A percentile compares a stretch with the other conserved stretches of the same genome.
phyloP scores from a whole-genome alignment of 2,797 vertebrate species.

The Pteronotus mesoamericanus region DNA sequence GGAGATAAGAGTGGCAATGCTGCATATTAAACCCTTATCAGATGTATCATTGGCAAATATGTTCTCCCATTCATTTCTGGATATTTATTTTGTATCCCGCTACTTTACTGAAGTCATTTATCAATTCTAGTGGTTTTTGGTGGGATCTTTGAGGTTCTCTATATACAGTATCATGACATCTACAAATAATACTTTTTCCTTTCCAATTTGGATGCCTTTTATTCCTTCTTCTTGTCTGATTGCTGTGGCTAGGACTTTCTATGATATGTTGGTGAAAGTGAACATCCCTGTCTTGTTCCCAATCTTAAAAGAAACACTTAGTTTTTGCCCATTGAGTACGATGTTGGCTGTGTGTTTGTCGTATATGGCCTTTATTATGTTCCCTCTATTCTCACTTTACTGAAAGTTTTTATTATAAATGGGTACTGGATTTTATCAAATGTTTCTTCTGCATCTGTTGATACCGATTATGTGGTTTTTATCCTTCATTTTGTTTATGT shows the following conservation, averaged over 20 bases:
- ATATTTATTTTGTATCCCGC: background rate
- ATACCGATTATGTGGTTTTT: background rate
- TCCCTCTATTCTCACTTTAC: background rate
- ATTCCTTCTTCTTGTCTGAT: background rate
- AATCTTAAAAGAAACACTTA: background rate
- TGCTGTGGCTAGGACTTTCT: background rate
- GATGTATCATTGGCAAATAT: background rate
- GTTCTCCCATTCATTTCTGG: background rate
- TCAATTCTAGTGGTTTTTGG: background rate
- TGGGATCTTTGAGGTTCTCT: background rate
- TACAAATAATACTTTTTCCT: background rate
- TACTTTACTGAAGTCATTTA: background rate
- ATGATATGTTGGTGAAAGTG: background rate
- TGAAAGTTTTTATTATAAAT: background rate
- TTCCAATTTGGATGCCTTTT: background rate
- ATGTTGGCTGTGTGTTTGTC: background rate
- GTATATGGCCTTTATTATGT: background rate
- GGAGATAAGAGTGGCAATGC: background rate
- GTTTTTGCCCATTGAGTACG: background rate
- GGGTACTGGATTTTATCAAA: background rate
- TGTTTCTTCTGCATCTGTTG: background rate
- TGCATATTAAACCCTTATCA: background rate
- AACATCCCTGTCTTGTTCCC: background rate
- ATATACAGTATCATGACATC: background rate
- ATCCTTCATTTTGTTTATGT: background rate